These are phyloP conservation scores for Serripes groenlandicus DNA, from an alignment of 2,888 invertebrate genomes.

Conservation along the genomic window DNA sequence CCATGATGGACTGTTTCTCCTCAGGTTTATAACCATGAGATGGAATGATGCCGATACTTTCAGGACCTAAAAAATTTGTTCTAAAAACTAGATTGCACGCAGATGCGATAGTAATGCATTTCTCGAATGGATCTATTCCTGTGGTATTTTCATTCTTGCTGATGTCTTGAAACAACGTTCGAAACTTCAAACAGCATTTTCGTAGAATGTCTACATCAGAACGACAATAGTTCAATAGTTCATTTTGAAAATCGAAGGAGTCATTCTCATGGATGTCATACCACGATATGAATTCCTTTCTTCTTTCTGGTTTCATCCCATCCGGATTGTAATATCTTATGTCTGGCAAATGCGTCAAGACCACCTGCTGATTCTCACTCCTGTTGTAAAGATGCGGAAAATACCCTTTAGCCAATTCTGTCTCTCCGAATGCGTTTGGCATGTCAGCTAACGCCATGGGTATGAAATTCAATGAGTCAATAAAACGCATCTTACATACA, in stretches of 20 bases:
- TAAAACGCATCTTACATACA: conserved; percentile 21
- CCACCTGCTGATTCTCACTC: conserved; percentile 10
- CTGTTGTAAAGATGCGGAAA: conserved; percentile 40
- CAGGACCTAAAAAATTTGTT: conserved; percentile 28
- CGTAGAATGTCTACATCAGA: background rate
- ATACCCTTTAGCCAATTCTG: conserved; percentile 36
- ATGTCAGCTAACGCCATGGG: conserved; percentile 17
- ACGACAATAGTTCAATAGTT: conserved; percentile 57
- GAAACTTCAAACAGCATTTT: background rate
- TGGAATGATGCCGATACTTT: conserved; percentile 56
- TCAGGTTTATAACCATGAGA: conserved; percentile 42
- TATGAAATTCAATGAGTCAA: conserved; percentile 36
- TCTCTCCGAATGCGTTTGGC: conserved; percentile 43
- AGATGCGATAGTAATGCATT: conserved; percentile 52
- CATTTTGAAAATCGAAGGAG: conserved; percentile 44
- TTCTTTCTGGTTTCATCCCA: conserved; percentile 32
- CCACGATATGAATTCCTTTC: conserved; percentile 25
- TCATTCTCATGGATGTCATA: conserved; percentile 21
- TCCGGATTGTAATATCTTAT: conserved; percentile 36
- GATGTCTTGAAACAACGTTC: conserved; percentile 18
- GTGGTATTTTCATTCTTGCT: background rate
- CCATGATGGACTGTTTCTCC: conserved; percentile 13
- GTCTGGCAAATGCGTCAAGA: conserved; percentile 28
- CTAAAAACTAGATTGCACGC: conserved; percentile 43
- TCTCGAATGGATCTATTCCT: conserved; percentile 49